These are phyloP conservation scores for Sphecodes monilicornis DNA, from an alignment of 2,888 invertebrate species.

Conservation along the genomic window DNA sequence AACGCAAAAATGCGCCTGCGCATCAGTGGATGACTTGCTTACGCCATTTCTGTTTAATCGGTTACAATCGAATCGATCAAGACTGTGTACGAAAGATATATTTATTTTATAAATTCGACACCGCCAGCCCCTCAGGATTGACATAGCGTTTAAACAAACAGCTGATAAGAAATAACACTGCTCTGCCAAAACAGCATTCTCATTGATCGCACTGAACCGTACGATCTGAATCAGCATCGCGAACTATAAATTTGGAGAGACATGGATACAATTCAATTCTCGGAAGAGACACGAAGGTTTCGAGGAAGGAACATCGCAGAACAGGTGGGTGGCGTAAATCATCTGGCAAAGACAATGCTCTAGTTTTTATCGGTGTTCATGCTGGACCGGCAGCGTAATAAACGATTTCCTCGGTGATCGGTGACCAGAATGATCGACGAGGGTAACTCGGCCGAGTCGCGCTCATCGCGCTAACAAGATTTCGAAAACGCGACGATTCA, in stretches of 20 bases:
- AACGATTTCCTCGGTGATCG: neutral
- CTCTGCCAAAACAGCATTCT: no score
- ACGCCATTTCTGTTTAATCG: neutral
- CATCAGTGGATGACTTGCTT: no score
- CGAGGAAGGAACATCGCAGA: slow-evolving; percentile 13
- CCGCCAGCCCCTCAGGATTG: no score
- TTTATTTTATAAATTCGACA: no score
- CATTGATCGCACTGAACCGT: no score
- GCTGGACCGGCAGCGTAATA: neutral
- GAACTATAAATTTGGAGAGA: neutral
- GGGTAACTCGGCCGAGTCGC: neutral
- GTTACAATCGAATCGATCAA: neutral
- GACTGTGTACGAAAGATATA: neutral
- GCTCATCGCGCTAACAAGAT: slow-evolving; percentile 29
- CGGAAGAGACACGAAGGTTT: neutral
- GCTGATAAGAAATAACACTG: no score
- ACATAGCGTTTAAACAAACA: no score
- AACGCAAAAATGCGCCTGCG: no score
- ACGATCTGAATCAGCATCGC: neutral
- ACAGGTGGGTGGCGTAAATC: slow-evolving; percentile 28
- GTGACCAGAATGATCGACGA: slow-evolving; percentile 20
- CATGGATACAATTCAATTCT: slow-evolving; percentile 10
- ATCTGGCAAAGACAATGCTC: slow-evolving; percentile 24
- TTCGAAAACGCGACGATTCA: slow-evolving; percentile 52
- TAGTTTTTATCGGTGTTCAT: neutral